phyloP scores from a whole-genome alignment of 2,888 invertebrate species.

The Cheilosia impressa region DNA sequence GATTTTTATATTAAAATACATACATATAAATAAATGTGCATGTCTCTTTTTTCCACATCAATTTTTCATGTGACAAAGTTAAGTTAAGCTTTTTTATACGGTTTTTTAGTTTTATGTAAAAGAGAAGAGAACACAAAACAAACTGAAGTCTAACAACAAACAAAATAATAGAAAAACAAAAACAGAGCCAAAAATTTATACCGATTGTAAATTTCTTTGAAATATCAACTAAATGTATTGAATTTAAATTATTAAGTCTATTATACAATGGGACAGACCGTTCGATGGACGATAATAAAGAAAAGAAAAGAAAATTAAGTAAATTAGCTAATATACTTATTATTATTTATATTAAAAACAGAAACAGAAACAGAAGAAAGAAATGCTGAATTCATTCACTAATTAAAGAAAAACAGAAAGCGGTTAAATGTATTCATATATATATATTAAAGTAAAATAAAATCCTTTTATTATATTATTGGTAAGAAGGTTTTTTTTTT shows the following conservation, averaged over 20 bases:
- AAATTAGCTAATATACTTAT: conserved; percentile 73
- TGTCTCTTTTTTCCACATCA: conserved; percentile 61
- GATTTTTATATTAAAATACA: conserved; percentile 70
- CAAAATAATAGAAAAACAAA: conserved; percentile 8
- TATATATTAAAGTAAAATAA: conserved; percentile 74
- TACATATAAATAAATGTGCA: conserved; percentile 63
- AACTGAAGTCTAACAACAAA: conserved; percentile 18
- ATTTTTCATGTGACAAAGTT: conserved; percentile 61
- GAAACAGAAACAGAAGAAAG: conserved; percentile 19
- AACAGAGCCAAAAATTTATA: conserved; percentile 63
- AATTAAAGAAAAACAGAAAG: conserved; percentile 45
- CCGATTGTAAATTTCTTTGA: conserved; percentile 71
- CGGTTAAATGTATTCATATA: conserved; percentile 72
- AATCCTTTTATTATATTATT: conserved; percentile 74
- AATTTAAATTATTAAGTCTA: conserved; percentile 72
- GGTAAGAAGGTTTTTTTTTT: conserved; percentile 35
- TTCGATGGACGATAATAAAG: conserved; percentile 40
- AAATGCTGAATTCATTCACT: conserved; percentile 71
- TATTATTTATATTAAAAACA: conserved; percentile 70
- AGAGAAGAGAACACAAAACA: conserved; percentile 18
- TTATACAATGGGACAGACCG: conserved; percentile 29
- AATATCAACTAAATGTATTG: conserved; percentile 68
- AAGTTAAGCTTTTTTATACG: conserved; percentile 71
- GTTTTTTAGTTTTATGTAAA: conserved; percentile 47
- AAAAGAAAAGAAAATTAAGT: conserved; percentile 35